These are phyloP conservation scores for Peromyscus leucopus DNA, from an alignment of 2,113 vertebrate genomes.

Conservation along the genomic window DNA sequence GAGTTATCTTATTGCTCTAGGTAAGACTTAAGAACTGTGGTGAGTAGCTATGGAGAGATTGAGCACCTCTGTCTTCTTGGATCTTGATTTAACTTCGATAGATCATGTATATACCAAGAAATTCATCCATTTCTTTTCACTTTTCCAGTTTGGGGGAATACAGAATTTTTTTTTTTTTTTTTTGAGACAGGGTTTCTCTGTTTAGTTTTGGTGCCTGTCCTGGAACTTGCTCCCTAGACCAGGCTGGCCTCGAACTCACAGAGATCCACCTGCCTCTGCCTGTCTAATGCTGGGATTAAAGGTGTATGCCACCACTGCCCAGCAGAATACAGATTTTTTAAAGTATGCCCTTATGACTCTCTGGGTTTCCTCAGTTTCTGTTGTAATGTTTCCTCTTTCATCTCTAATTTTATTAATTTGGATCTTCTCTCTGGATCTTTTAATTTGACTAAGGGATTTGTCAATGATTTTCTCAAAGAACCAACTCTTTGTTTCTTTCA, in stretches of 20 bases:
- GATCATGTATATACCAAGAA: neutral
- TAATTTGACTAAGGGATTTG: neutral
- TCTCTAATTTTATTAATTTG: neutral
- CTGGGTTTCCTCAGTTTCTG: neutral
- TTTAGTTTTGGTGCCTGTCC: too few species aligned
- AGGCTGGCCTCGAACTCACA: too few species aligned
- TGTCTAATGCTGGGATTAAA: too few species aligned
- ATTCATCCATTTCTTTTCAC: neutral
- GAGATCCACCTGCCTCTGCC: too few species aligned
- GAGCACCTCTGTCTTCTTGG: neutral
- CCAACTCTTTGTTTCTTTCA: neutral
- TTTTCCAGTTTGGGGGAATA: neutral
- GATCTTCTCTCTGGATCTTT: neutral
- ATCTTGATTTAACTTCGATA: neutral
- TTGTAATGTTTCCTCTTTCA: neutral
- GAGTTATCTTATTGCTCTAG: neutral
- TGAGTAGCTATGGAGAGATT: neutral
- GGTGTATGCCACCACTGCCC: too few species aligned
- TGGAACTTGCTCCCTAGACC: too few species aligned
- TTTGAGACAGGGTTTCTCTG: too few species aligned
- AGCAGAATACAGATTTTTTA: too few species aligned
- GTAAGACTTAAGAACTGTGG: neutral
- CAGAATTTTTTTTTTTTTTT: too few species aligned
- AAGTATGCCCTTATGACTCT: neutral
- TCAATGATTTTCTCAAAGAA: neutral